Evolutionary conservation across 2,888 invertebrate genomes (phyloP).

Genomic region (Eurois occulta): DNA sequence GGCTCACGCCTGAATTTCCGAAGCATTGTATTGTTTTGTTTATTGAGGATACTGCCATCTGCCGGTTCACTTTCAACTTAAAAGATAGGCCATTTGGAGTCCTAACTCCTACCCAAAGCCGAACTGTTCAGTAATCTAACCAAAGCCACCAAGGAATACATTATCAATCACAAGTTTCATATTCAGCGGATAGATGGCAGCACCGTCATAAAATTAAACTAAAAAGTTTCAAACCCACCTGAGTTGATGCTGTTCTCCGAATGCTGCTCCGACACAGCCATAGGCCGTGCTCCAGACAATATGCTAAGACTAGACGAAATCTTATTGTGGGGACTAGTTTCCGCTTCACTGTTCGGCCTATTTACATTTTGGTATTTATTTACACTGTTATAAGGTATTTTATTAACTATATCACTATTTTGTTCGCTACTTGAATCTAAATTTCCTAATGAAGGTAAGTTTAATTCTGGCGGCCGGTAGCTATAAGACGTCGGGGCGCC

Average conservation of each 20-base stretch:
- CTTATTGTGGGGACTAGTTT: conserved; percentile 90
- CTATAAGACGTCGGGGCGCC: conserved; percentile 85
- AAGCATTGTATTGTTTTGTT: too few relatives aligned
- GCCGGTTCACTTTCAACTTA: background rate
- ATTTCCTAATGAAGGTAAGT: conserved; percentile 86
- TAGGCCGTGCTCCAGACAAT: conserved; percentile 87
- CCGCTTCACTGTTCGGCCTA: conserved; percentile 87
- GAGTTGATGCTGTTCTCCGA: conserved; percentile 87
- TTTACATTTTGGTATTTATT: conserved; percentile 90
- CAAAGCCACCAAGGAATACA: background rate
- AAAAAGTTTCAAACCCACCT: conserved; percentile 77
- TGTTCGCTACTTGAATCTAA: conserved; percentile 89
- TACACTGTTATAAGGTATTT: conserved; percentile 90
- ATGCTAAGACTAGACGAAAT: conserved; percentile 90
- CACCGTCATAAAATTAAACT: background rate
- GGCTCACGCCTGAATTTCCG: too few relatives aligned
- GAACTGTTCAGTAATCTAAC: background rate
- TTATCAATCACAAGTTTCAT: background rate
- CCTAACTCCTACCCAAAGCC: background rate
- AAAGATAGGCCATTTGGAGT: background rate
- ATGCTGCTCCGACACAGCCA: conserved; percentile 88
- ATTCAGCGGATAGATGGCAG: conserved; percentile 42
- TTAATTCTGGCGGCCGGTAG: conserved; percentile 87
- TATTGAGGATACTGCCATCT: conserved; percentile 37
- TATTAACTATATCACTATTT: conserved; percentile 90